These are phyloP conservation scores for Melieria omissa DNA, from an alignment of 2,888 invertebrate genomes.

Conservation along the genomic window DNA sequence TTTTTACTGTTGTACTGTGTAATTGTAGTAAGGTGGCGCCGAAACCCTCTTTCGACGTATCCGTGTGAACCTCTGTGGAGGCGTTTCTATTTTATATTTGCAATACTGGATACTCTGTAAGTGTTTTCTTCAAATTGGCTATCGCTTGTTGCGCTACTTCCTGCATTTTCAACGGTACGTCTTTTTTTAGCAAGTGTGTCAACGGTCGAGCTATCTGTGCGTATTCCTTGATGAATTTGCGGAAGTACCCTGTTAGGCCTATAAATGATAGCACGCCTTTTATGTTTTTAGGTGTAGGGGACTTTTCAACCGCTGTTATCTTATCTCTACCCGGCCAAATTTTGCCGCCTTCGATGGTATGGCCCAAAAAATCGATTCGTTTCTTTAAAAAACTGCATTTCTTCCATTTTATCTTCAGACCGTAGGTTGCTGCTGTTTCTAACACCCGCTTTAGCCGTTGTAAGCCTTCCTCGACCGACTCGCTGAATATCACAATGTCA, in stretches of 20 bases:
- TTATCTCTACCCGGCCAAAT: slow-evolving; percentile 18
- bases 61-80: slow-evolving; percentile 38
- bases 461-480: background rate
- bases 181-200: slow-evolving; percentile 39
- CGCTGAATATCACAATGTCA: background rate
- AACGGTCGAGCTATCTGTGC: slow-evolving; percentile 14
- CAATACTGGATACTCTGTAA: slow-evolving; percentile 19
- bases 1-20: too few species aligned
- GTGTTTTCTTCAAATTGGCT: background rate
- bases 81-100: slow-evolving; percentile 33
- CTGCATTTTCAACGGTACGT: slow-evolving; percentile 39
- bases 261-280: slow-evolving; percentile 22
- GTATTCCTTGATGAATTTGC: slow-evolving; percentile 12
- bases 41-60: slow-evolving; percentile 40
- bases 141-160: background rate
- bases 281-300: slow-evolving; percentile 2
- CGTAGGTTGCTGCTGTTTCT: background rate
- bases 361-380: slow-evolving; percentile 35
- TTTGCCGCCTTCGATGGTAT: slow-evolving; percentile 13
- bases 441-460: too few species aligned
- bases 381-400: background rate
- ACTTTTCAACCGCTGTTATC: slow-evolving; percentile 20
- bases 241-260: slow-evolving; percentile 21
- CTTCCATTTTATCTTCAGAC: background rate
- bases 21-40: slow-evolving; percentile 38